Evolutionary conservation across 2,797 vertebrate species (phyloP), one percentile per base, ranked within the genome.

Genomic region (Molossus molossus): DNA sequence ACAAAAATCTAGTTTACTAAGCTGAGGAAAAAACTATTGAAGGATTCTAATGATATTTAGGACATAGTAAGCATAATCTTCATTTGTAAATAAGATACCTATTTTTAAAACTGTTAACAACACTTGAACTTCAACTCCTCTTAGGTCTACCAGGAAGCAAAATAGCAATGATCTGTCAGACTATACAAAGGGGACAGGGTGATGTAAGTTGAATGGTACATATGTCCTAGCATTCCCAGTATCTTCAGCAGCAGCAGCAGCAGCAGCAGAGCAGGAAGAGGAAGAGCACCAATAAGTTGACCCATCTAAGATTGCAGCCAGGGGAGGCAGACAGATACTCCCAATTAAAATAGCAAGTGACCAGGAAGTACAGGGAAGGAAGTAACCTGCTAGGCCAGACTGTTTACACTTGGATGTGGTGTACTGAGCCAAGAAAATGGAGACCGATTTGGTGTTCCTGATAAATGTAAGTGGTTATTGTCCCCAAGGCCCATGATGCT

Each of bases 81-180:
- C 60, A 70, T 77, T 87, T 93, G 76, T 40, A 70, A 94, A 45
- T 37, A 85, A 55, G 62, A 55, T 53, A 14, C 37, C 55, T 82
- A 55, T 65, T 65, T 57, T 27, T 65, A 92, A 96, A 93, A 75
- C 33, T 87, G 29, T 83, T 57, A 73, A 79, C 4, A n/a, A 7
- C 81, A 80, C 72, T 25, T 80, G 10, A 83, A 90, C 72, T 73
- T 83, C 67, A 57, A 75, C 18, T 50, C 29, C 65, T 76, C 37
- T 84, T n/a, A 92, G 27, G 40, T 67, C 11, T 82, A 87, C 11
- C 27, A 73, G 6, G n/a, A 90, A 95, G 73, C 58, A 67, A 87
- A 80, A 8, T 37, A 60, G 29, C 40, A 57, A 20, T 79, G 58
- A 40, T 23, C 29, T 33, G 27, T 20, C 58, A 64, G 37, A 45